Conservation (phyloP, 92 coral and sea anemone species). For the Micromussa lordhowensis region DNA sequence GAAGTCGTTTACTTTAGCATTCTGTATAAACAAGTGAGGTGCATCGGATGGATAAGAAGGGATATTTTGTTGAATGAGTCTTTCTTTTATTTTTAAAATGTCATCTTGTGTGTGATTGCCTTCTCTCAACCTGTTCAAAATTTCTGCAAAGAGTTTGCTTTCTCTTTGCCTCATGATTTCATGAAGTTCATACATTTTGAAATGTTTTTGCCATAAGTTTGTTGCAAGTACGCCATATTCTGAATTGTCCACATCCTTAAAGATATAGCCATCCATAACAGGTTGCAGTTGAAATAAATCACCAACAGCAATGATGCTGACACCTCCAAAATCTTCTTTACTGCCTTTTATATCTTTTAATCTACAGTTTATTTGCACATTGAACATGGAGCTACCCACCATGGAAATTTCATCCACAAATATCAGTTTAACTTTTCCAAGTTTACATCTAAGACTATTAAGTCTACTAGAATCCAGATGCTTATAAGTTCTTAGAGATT, state of each 20-base stretch:
- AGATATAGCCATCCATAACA: conserved; percentile 74
- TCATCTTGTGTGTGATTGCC: conserved; percentile 55
- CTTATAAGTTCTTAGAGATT: conserved; percentile 53
- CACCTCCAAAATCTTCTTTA: conserved; percentile 68
- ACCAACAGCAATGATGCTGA: conserved; percentile 71
- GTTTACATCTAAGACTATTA: conserved; percentile 42
- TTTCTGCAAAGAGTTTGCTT: conserved; percentile 50
- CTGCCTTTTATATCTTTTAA: conserved; percentile 66
- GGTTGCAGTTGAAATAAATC: conserved; percentile 63
- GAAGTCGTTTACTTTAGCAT: conserved; percentile 52
- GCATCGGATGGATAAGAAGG: background rate
- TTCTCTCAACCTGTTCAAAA: conserved; percentile 43
- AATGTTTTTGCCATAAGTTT: too few relatives aligned
- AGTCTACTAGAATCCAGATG: conserved; percentile 69
- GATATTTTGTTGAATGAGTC: conserved; percentile 19
- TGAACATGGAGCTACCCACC: conserved; percentile 58
- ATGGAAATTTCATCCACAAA: conserved; percentile 71
- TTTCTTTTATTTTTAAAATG: conserved; percentile 44
- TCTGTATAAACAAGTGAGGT: conserved; percentile 36
- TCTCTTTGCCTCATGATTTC: conserved; percentile 53
- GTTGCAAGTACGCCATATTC: too few relatives aligned
- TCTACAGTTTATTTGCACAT: conserved; percentile 31
- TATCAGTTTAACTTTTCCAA: conserved; percentile 49
- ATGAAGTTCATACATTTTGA: too few relatives aligned
- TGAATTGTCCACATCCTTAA: background rate